These are phyloP conservation scores for Dipodomys stephensi DNA, from an alignment of 2,113 vertebrate species.

Conservation along the genomic window DNA sequence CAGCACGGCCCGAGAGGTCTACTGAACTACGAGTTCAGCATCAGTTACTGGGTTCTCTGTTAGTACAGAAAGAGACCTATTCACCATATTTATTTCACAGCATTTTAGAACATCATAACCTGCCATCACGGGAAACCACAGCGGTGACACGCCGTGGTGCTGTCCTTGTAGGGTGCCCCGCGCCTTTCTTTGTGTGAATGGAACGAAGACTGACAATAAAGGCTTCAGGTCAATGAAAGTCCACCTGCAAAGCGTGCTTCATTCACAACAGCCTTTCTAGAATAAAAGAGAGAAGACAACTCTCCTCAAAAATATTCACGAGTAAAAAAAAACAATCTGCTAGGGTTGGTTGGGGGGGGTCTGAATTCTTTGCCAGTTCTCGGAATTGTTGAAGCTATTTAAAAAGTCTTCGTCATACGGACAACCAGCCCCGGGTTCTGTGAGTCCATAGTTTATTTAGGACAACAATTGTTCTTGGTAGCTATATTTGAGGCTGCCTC, in stretches of 20 bases:
- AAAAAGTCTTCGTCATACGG: background rate
- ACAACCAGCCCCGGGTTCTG: background rate
- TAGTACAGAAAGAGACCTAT: background rate
- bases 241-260: constrained; percentile 39
- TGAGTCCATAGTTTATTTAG: background rate
- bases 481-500: constrained; percentile 62
- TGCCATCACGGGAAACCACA: background rate
- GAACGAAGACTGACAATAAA: constrained; percentile 35
- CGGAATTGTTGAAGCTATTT: constrained; percentile 15
- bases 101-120: background rate
- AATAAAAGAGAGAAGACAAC: constrained; percentile 3
- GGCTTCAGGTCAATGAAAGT: constrained; percentile 52
- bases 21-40: constrained; percentile 26
- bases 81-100: background rate
- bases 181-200: constrained; percentile 21
- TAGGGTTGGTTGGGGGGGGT: background rate
- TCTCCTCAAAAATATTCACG: constrained; percentile 45
- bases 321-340: background rate
- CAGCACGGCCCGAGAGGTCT: background rate
- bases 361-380: constrained; percentile 30
- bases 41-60: too few species aligned
- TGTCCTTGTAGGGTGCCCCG: background rate
- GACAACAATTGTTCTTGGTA: constrained; percentile 40
- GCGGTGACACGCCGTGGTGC: background rate
- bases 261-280: constrained; percentile 45